A percentile compares a stretch with the other conserved stretches of the same genome.
phyloP scores from a whole-genome alignment of 2,888 invertebrate genomes.

The Scaptomyza caliginosa region DNA sequence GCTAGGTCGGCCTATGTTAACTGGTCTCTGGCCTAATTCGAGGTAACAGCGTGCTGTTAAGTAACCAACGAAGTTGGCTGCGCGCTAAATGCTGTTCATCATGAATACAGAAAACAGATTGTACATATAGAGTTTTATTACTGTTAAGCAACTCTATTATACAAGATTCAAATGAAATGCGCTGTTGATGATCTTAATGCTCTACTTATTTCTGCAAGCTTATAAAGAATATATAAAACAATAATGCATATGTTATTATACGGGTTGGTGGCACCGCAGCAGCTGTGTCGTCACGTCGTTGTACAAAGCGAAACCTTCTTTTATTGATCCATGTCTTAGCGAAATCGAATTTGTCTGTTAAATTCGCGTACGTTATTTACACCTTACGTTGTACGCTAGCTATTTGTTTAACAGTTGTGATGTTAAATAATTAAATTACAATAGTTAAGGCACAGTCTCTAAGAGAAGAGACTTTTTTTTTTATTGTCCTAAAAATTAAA shows the following conservation, averaged over 20 bases:
- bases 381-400: background rate
- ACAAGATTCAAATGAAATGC: no score
- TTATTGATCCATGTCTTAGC: background rate
- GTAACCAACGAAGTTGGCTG: constrained; percentile 31
- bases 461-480: background rate
- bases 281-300: background rate
- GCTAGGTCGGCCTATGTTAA: background rate
- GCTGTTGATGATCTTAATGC: background rate
- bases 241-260: background rate
- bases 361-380: background rate
- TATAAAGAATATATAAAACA: background rate
- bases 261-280: background rate
- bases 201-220: background rate
- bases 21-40: no score
- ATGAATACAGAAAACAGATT: background rate
- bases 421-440: background rate
- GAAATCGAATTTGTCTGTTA: background rate
- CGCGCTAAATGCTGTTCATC: constrained; percentile 7
- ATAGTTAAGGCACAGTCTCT: background rate
- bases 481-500: background rate
- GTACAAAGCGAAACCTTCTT: background rate
- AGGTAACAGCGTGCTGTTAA: constrained; percentile 17
- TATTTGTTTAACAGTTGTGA: background rate
- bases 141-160: background rate
- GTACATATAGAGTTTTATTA: background rate